Percentiles rank a stretch among this genome's conserved stretches.
Conservation (phyloP, 2,113 vertebrate species). For the Rhynchomys soricoides region DNA sequence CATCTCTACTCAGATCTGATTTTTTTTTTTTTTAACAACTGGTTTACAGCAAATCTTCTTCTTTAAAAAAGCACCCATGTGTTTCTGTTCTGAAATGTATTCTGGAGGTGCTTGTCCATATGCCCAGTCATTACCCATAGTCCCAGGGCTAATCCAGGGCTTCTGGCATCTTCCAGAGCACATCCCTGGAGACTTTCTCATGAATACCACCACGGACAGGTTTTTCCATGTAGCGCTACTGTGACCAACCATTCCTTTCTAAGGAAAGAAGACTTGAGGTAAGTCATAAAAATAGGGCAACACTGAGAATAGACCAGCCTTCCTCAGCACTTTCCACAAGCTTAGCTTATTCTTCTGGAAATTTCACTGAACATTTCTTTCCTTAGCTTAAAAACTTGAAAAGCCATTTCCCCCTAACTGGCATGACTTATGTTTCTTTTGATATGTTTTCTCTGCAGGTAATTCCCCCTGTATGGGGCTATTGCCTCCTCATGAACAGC, state of each 20-base stretch:
- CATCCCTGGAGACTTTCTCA: background rate
- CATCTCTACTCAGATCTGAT: background rate
- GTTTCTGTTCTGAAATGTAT: conserved; percentile 38
- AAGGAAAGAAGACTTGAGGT: conserved; percentile 27
- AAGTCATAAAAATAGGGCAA: conserved; percentile 64
- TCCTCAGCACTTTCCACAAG: conserved; percentile 50
- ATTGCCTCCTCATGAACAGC: background rate
- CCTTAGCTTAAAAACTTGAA: background rate
- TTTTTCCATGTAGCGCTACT: background rate
- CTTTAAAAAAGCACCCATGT: conserved; percentile 8
- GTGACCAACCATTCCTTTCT: background rate
- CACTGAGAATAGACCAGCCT: conserved; percentile 21
- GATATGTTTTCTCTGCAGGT: background rate
- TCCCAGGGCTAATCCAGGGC: background rate
- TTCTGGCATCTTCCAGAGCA: background rate
- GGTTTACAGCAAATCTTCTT: background rate
- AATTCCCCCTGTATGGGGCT: background rate
- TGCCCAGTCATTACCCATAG: background rate
- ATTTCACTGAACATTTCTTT: background rate
- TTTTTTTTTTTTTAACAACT: background rate
- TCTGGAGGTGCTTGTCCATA: background rate
- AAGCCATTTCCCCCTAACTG: background rate
- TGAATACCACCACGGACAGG: background rate
- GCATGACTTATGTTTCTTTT: background rate
- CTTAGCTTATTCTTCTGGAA: conserved; percentile 38